Evolutionary conservation across 2,888 invertebrate genomes (phyloP).

Genomic region (Hedya salicella): DNA sequence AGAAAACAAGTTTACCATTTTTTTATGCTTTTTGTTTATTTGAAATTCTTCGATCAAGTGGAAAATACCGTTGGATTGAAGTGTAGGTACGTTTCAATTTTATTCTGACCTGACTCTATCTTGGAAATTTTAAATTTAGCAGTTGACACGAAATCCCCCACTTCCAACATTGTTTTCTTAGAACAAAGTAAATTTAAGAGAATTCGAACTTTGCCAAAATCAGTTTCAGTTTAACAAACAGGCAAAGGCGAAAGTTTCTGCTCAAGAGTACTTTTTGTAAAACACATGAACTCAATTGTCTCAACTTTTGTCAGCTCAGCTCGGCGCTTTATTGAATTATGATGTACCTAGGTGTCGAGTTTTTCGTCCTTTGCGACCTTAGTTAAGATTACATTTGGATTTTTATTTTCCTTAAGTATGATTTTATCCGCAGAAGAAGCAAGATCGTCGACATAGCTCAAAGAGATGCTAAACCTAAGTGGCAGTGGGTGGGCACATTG

Average conservation of each 20-base stretch:
- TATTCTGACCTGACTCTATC: neutral
- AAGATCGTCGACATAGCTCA: no score
- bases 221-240: conserved; percentile 44
- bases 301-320: conserved; percentile 28
- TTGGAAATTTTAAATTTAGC: conserved; percentile 21
- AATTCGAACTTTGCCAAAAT: conserved; percentile 38
- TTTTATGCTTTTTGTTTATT: no score
- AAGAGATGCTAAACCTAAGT: no score
- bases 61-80: no score
- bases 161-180: conserved; percentile 32
- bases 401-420: neutral
- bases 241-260: conserved; percentile 38
- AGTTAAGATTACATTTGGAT: neutral
- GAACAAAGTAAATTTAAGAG: conserved; percentile 42
- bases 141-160: conserved; percentile 28
- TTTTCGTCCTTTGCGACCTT: neutral
- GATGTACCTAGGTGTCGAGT: conserved; percentile 11
- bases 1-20: no score
- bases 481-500: no score
- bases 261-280: conserved; percentile 36
- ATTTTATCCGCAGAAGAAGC: no score
- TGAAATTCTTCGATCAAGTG: no score
- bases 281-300: conserved; percentile 42
- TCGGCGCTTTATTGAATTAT: conserved; percentile 32
- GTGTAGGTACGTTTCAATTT: neutral